Base-by-base conservation (phyloP, 2,113 vertebrate species). In the Triplophysa siluroides region DNA sequence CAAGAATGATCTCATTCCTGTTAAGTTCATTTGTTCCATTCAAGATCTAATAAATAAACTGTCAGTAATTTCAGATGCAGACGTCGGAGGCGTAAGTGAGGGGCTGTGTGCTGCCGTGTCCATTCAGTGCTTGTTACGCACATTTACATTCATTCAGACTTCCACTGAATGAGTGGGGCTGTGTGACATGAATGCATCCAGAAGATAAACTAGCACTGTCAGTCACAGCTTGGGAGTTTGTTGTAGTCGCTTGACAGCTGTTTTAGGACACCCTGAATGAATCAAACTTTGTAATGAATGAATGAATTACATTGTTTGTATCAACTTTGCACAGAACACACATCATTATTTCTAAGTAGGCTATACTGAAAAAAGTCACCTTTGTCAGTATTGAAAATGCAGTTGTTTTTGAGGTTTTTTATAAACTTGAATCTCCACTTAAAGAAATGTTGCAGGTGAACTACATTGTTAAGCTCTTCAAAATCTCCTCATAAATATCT, bases 1-100 rank as follows among this genome's bases (percentile, higher is more conserved):
- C 72, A 75, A 84, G 82, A 71, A 73, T 80, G 78, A 86, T 86
- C 83, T 81, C 54, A 85, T 85, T 88, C 80, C 54, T 75, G 76
- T 86, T 86, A 85, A 77, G 52, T 83, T 86, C 19, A 84, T 86
- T 86, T 86, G 83, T 85, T 86, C 71, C 72, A 71, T 86, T 85
- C 70, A 81, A 78, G 86, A 83, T 86, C 82, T 71, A 81, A 88
- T 88, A 85, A 79, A 67, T 43, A 63, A 76, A 79, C 75, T 81
- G 82, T 85, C 80, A 77, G 71, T 50, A 74, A 81, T 62, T 60
- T 64, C 62, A 60, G 3, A 45, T 71, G 56, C 38, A 60, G 66
- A 81, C 45, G 71, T 61, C 62, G 66, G 45, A 83, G 75, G 56
- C 38, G 73, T 58, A 63, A 14, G 21, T 60, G 60, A 67, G 60